Base-by-base conservation (phyloP, 2,797 vertebrate species). In the Thunnus albacares region DNA sequence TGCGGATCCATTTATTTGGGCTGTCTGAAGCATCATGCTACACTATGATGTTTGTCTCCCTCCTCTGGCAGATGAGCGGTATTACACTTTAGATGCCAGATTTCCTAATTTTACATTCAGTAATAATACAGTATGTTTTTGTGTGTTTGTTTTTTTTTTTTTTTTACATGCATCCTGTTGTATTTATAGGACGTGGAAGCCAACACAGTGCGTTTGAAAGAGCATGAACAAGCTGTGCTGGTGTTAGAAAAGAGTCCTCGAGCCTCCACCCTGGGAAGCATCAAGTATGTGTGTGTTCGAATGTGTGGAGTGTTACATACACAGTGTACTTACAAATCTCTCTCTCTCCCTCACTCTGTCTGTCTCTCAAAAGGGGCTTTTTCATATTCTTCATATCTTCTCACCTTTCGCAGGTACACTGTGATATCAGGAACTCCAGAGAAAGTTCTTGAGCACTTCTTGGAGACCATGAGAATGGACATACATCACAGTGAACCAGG, bases 361-460 rank as follows among this genome's bases (percentile, higher is more conserved):
- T 12, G 11, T 5, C 13, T 43, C 10, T 52, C 8, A 56, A 75
- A 55, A 30, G 8, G 0, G 1, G 17, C 8, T 22, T 12, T 69
- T 33, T 35, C 15, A 79, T 45, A 22, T 7, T 33, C 13, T 52
- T n/a, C 18, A 17, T 7, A n/a, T 12, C 63, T n/a, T 59, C 3
- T 59, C 47, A 59, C 17, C 17, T 55, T 52, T 63, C 55, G 18
- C 83, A 99, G 98, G 91, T 99, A 99, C 94, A 99, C 97, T 95
- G 98, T 99, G 95, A 99, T 99, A 97, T 98, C 97, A 90, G 98
- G 98, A 93, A 97, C 96, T 5, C 97, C 98, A 80, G 98, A 99
- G 95, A 99, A 99, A 95, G 98, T 99, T 94, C 96, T 99, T 84
- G 97, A 99, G 86, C 98, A 99, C 92, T 98, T 99, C 91, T 94